Evolutionary conservation across 2,888 invertebrate genomes (phyloP).

Genomic region (Zaprionus bogoriensis): DNA sequence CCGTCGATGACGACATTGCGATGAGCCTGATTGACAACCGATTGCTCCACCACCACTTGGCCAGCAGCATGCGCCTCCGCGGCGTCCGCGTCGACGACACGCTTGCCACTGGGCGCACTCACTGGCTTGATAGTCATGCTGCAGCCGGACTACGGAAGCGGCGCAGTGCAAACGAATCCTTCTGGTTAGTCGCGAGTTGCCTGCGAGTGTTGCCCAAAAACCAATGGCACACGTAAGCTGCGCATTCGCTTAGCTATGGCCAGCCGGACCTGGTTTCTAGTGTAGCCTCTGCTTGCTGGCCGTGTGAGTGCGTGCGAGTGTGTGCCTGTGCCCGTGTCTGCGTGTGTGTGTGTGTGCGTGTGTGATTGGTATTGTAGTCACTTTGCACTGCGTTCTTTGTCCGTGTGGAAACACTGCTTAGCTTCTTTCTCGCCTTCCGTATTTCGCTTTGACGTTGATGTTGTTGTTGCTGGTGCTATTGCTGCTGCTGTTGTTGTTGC

Average conservation of each 20-base stretch:
- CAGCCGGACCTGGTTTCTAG: slow-evolving; percentile 37
- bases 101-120: slow-evolving; percentile 72
- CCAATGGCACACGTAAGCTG: slow-evolving; percentile 36
- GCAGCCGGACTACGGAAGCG: slow-evolving; percentile 12
- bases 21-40: slow-evolving; percentile 71
- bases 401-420: slow-evolving; percentile 29
- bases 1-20: slow-evolving; percentile 80
- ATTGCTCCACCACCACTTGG: slow-evolving; percentile 67
- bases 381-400: slow-evolving; percentile 45
- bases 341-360: slow-evolving; percentile 13
- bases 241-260: slow-evolving; percentile 27
- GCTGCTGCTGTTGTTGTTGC: slow-evolving; percentile 1
- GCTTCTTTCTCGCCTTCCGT: slow-evolving; percentile 2
- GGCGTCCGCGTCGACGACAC: slow-evolving; percentile 65
- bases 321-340: slow-evolving; percentile 8
- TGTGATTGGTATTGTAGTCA: slow-evolving; percentile 15
- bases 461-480: slow-evolving; percentile 7
- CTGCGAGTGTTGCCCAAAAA: slow-evolving; percentile 1
- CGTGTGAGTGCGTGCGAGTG: no score
- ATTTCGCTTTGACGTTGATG: slow-evolving; percentile 5
- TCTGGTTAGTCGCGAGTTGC: neutral
- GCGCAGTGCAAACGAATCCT: slow-evolving; percentile 16
- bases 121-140: slow-evolving; percentile 83
- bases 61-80: slow-evolving; percentile 57
- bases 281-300: no score